Evolutionary conservation across 2,888 invertebrate genomes (phyloP).

Genomic region (Tipula confusa): DNA sequence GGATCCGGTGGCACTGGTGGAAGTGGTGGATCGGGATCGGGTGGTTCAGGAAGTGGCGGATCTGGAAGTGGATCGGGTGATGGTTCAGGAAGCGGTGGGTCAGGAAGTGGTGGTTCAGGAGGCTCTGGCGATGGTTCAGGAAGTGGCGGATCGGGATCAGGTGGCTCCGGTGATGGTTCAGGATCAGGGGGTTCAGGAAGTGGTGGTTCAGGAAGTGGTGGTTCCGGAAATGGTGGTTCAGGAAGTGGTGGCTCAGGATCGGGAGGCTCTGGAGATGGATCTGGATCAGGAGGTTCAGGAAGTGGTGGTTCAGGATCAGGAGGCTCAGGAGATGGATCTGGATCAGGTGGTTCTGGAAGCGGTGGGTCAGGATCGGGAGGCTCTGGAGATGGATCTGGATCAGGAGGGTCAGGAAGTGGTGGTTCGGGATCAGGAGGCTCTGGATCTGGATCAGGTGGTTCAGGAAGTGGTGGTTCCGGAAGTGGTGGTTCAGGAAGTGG

Average conservation of each 20-base stretch:
- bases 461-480: no score
- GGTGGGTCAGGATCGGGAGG: background rate
- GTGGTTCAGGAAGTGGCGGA: slow-evolving; percentile 1
- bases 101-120: background rate
- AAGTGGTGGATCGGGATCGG: background rate
- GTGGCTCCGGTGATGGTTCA: background rate
- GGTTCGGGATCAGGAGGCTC: no score
- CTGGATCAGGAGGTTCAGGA: background rate
- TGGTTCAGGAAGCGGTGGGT: slow-evolving; percentile 8
- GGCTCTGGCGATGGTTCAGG: background rate
- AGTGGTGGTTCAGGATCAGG: background rate
- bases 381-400: background rate
- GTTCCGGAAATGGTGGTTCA: background rate
- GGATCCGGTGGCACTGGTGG: background rate
- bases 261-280: background rate
- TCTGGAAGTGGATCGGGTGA: background rate
- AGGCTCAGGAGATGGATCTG: no score
- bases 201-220: background rate
- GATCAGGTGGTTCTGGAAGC: no score
- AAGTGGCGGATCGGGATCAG: background rate
- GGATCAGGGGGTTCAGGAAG: background rate
- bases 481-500: no score
- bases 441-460: no score
- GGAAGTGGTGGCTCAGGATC: background rate
- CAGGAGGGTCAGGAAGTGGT: no score